Base-by-base conservation (phyloP, 2,888 invertebrate species). In the Drosophila melanosoma region DNA sequence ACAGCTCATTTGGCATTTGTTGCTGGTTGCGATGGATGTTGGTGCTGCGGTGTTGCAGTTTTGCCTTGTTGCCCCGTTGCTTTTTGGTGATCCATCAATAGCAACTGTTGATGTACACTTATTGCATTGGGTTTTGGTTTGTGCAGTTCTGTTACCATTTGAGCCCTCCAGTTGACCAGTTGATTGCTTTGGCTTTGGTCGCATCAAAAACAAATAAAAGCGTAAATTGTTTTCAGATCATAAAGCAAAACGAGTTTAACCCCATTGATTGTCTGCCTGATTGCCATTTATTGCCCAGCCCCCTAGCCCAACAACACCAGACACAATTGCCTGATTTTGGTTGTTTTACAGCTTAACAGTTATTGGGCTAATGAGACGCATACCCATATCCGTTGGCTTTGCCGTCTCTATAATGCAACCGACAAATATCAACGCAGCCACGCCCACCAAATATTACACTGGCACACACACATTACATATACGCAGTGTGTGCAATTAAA, bases 211-310 rank as follows among this genome's bases (percentile, higher is more conserved):
- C 87, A 84, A 87, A 87, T 87, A 87, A 87, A 87, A 88, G 84
- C 89, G 81, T 84, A 88, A 88, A 87, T 87, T 88, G 89, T 87
- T 86, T 88, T 88, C 84, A 74, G 86, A 86, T 88, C 86, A 88
- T 86, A 88, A 86, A 86, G 80, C 82, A 77, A 81, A 72, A 88
- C 79, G 76, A 82, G 83, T 75, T 86, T 80, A 75, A 74, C 83
- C 83, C 84, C 82, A 79, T 87, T 83, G 83, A 80, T 86, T 88
- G 86, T 76, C 71, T 75, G 79, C 35, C 63, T 88, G 87, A 87
- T 87, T 89, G 87, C 87, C 84, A 80, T 83, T 89, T 83, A 87
- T 87, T 71, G 83, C 76, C 68, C 64, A 49, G 60, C 72, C 72
- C 71, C 48, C 33, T 20, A 17, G 10, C 20, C 20, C 38, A 20